These are phyloP conservation scores for Hydropotes inermis DNA, from an alignment of 2,113 vertebrate species.

Conservation along the genomic window DNA sequence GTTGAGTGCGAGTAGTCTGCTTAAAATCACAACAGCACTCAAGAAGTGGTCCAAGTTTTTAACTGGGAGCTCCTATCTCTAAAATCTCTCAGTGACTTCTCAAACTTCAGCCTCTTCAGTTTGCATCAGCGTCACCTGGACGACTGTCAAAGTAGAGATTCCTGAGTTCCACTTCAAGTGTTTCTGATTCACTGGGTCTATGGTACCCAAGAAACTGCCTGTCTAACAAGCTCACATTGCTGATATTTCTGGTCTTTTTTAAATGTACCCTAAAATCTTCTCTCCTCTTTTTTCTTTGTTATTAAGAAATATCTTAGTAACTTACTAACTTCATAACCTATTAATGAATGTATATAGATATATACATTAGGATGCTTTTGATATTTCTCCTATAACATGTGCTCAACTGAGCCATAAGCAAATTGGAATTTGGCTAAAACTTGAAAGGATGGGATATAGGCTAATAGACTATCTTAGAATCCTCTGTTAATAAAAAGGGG, in stretches of 20 bases:
- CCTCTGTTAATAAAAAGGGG: neutral
- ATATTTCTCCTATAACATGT: neutral
- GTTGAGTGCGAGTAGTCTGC: neutral
- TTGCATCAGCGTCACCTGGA: neutral
- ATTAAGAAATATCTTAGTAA: neutral
- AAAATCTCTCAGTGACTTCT: neutral
- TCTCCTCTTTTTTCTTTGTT: neutral
- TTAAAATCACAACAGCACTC: fast-evolving
- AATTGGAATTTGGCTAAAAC: neutral
- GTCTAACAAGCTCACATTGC: neutral
- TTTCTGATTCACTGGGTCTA: neutral
- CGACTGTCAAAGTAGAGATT: neutral
- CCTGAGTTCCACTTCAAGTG: fast-evolving
- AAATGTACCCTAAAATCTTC: neutral
- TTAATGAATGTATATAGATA: neutral
- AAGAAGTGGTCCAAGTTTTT: neutral
- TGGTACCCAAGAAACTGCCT: neutral
- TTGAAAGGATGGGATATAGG: neutral
- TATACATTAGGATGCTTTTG: neutral
- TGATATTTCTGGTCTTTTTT: neutral
- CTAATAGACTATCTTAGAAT: neutral
- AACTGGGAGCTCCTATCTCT: neutral
- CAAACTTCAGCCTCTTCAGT: neutral
- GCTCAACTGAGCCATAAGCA: neutral
- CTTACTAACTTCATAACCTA: neutral